A percentile compares a stretch with the other conserved stretches of the same genome.
Conservation (phyloP, 2,888 invertebrate genomes). For the Blastobasis lacticolella region DNA sequence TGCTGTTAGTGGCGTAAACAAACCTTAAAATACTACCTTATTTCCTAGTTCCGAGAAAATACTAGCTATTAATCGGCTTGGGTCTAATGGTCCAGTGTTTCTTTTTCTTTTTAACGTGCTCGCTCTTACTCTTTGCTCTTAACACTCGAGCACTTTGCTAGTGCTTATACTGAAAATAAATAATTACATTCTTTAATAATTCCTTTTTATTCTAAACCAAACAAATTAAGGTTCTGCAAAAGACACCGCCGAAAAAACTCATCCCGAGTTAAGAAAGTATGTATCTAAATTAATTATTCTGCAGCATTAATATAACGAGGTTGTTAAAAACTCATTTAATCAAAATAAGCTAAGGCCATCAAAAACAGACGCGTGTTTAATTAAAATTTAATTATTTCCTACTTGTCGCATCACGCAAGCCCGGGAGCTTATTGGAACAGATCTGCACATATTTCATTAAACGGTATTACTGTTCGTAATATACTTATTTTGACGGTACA, state of each 20-base stretch:
- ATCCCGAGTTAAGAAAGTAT: too few species aligned
- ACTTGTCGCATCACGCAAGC: constrained; percentile 8
- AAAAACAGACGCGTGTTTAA: constrained; percentile 13
- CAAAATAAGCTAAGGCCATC: constrained; percentile 12
- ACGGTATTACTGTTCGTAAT: too few species aligned
- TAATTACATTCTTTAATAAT: too few species aligned
- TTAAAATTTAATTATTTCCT: constrained; percentile 21
- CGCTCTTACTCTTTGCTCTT: not conserved
- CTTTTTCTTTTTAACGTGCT: not conserved
- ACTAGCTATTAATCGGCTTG: constrained; percentile 12
- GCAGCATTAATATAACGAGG: constrained; percentile 1
- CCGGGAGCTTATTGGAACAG: not conserved
- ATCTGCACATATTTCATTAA: too few species aligned
- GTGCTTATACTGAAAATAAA: too few species aligned
- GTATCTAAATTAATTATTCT: too few species aligned
- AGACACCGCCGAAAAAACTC: too few species aligned
- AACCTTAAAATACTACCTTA: not conserved
- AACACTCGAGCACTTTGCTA: not conserved
- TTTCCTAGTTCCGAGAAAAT: not conserved
- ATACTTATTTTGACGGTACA: too few species aligned
- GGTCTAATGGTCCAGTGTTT: not conserved
- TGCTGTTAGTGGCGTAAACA: not conserved
- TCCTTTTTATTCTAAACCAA: too few species aligned
- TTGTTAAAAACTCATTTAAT: constrained; percentile 9
- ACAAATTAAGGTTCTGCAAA: too few species aligned